phyloP scores from a whole-genome alignment of 2,888 invertebrate species.

The Esperia sulphurella region DNA sequence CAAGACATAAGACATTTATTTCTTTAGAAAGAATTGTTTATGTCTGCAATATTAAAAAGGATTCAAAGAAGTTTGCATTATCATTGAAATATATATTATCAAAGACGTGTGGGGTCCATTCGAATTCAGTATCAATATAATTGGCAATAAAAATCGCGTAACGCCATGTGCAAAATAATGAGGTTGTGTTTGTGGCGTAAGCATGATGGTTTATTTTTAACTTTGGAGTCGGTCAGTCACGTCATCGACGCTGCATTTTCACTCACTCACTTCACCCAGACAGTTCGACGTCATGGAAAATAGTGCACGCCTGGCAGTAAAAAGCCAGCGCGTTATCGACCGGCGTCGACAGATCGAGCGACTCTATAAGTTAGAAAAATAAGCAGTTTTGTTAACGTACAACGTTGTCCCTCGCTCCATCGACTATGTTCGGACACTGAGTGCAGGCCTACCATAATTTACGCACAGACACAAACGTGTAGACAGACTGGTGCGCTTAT shows the following conservation, averaged over 20 bases:
- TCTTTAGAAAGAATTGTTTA: not conserved
- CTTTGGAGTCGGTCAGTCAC: conserved; percentile 1
- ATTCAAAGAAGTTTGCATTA: not conserved
- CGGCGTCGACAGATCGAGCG: no score
- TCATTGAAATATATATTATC: not conserved
- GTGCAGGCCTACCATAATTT: no score
- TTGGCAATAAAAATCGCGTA: conserved; percentile 12
- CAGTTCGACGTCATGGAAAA: no score
- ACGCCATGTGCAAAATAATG: conserved; percentile 15
- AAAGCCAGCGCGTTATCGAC: no score
- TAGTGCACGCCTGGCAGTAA: no score
- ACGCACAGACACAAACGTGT: no score
- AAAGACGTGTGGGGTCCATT: conserved; percentile 2
- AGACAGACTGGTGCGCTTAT: no score
- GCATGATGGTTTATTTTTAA: conserved; percentile 1
- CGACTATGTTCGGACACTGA: no score
- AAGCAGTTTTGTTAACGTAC: no score
- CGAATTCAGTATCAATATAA: conserved; percentile 11
- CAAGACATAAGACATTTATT: no score
- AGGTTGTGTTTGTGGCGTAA: conserved; percentile 9
- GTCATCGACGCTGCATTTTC: conserved; percentile 20
- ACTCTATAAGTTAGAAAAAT: no score
- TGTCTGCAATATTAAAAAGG: not conserved
- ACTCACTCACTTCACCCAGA: conserved; percentile 28
- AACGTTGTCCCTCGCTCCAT: no score